These are phyloP conservation scores for Cossypha niveicapilla DNA, from an alignment of 2,797 vertebrate species.

Conservation along the genomic window DNA sequence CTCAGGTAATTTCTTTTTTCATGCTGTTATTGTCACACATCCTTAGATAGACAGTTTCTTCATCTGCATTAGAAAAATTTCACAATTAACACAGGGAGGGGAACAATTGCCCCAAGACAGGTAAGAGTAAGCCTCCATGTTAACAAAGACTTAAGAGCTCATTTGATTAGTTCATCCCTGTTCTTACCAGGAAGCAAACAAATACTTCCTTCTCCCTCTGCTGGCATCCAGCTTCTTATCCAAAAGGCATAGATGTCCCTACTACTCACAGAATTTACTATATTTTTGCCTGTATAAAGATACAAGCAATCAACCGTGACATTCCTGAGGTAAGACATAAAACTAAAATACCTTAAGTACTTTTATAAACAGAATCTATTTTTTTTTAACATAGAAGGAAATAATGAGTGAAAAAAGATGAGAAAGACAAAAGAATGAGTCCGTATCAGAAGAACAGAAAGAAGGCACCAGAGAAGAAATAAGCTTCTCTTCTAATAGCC, in stretches of 20 bases:
- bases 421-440: not conserved
- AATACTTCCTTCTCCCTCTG: not conserved
- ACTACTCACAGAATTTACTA: not conserved
- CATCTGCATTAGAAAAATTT: not conserved
- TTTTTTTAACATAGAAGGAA: not conserved
- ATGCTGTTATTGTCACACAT: not conserved
- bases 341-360: not conserved
- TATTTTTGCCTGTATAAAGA: not conserved
- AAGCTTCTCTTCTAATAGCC: not conserved
- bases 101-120: not conserved
- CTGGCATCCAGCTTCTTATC: not conserved
- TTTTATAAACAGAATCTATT: not conserved
- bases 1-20: not conserved
- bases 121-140: not conserved
- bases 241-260: not conserved
- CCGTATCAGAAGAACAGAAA: not conserved
- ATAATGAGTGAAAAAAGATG: not conserved
- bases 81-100: not conserved
- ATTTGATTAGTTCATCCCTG: not conserved
- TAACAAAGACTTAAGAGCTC: not conserved
- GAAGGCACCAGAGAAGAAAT: not conserved
- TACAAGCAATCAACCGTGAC: not conserved
- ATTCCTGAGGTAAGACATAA: not conserved
- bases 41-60: not conserved
- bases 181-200: not conserved